Percentiles rank a stretch among this genome's conserved stretches.
phyloP scores from a whole-genome alignment of 2,113 vertebrate genomes.

The Rostratula benghalensis region DNA sequence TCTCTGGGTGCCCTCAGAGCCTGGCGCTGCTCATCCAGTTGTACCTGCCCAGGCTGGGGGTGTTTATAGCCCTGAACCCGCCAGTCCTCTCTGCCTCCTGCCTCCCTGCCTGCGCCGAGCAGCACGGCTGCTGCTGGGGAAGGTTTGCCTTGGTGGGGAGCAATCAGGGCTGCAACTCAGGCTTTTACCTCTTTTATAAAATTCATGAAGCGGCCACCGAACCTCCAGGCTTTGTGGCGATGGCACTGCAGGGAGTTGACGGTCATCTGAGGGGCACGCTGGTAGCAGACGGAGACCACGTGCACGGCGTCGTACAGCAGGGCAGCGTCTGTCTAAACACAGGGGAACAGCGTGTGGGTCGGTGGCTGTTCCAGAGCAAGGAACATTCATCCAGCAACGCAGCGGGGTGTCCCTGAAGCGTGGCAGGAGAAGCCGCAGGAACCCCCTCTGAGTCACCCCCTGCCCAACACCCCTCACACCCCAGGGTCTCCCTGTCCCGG shows the following conservation, averaged over 20 bases:
- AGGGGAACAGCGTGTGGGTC: conserved; percentile 77
- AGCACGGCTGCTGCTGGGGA: background rate
- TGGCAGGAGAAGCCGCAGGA: accelerated
- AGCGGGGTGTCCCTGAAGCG: accelerated
- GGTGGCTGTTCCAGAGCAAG: background rate
- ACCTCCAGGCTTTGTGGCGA: conserved; percentile 98
- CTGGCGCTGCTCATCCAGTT: background rate
- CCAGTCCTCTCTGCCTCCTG: background rate
- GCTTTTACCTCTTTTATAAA: conserved; percentile 97
- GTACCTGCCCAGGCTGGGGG: background rate
- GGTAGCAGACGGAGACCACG: conserved; percentile 98
- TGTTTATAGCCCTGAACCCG: background rate
- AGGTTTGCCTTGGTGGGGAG: background rate
- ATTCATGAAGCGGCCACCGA: conserved; percentile 95
- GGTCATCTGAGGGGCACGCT: conserved; percentile 95
- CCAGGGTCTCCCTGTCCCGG: accelerated
- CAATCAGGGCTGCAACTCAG: accelerated
- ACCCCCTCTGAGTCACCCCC: too few species aligned
- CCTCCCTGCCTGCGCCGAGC: background rate
- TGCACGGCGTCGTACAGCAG: conserved; percentile 97
- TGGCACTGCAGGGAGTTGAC: conserved; percentile 99
- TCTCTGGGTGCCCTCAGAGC: background rate
- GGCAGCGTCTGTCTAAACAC: conserved; percentile 96
- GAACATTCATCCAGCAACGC: background rate
- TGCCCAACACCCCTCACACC: accelerated